phyloP scores from a whole-genome alignment of 2,888 invertebrate species.

The Phanerotoma sp. region DNA sequence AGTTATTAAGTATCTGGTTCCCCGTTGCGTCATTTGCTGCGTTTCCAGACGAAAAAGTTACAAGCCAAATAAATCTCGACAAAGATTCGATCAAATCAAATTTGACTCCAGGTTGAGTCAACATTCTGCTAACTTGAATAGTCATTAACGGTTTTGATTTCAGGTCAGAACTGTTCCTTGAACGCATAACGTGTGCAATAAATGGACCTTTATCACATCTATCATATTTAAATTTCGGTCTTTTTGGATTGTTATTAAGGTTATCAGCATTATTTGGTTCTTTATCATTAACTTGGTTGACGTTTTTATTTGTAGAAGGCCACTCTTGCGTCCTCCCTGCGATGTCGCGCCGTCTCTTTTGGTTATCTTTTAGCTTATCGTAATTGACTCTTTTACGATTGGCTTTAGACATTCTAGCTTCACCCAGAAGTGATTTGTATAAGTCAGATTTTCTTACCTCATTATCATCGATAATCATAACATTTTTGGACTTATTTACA shows the following conservation, averaged over 20 bases:
- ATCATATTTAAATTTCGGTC: background rate
- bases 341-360: no score
- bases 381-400: no score
- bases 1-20: background rate
- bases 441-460: no score
- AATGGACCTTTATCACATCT: background rate
- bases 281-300: no score
- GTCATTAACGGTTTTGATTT: background rate
- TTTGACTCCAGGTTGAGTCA: background rate
- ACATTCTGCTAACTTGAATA: background rate
- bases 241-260: background rate
- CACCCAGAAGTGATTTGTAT: no score
- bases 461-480: no score
- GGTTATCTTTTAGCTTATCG: no score
- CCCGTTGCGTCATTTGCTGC: background rate
- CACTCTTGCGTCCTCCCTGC: no score
- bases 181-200: background rate
- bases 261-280: background rate
- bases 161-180: background rate
- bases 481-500: no score
- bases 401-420: no score
- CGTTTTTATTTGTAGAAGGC: no score
- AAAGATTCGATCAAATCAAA: background rate
- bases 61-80: background rate
- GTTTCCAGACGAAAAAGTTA: background rate